These are phyloP conservation scores for Melanotaenia boesemani DNA, from an alignment of 2,797 vertebrate genomes.

Conservation along the genomic window DNA sequence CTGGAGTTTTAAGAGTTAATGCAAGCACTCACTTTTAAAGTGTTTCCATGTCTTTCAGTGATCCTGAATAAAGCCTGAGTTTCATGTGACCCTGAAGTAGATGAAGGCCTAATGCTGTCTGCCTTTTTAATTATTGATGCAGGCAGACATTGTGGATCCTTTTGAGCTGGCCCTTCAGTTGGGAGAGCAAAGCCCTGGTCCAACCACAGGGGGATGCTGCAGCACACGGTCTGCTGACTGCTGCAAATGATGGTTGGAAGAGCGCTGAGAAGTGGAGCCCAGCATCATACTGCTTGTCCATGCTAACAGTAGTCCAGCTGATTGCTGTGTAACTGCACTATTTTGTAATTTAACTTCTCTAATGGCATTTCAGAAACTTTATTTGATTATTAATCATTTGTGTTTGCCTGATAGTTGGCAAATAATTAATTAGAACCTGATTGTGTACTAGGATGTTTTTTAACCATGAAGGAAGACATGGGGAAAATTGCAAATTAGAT, in stretches of 20 bases:
- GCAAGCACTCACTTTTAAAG: not conserved
- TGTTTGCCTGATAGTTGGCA: too few species aligned
- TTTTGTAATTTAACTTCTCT: not conserved
- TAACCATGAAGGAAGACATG: not conserved
- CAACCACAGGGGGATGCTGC: conserved; percentile 82
- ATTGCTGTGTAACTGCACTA: too few species aligned
- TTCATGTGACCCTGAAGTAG: not conserved
- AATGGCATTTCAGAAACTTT: not conserved
- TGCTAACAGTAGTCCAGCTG: too few species aligned
- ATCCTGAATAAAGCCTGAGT: not conserved
- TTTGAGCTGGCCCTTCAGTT: conserved; percentile 75
- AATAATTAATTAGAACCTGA: too few species aligned
- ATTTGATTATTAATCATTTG: not conserved
- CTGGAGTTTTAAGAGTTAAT: not conserved
- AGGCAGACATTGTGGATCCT: conserved; percentile 77
- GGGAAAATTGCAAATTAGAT: not conserved
- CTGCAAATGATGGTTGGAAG: conserved; percentile 74
- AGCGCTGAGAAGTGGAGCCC: conserved; percentile 19
- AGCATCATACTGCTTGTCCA: conserved; percentile 18
- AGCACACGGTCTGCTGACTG: conserved; percentile 69
- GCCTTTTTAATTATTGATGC: conserved; percentile 48
- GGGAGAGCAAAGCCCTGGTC: conserved; percentile 43
- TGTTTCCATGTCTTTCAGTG: not conserved
- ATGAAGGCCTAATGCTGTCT: conserved; percentile 6
- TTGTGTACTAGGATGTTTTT: not conserved